Evolutionary conservation across 2,113 vertebrate genomes (phyloP), one percentile per base, ranked within the genome.

Genomic region (Mohoua ochrocephala): DNA sequence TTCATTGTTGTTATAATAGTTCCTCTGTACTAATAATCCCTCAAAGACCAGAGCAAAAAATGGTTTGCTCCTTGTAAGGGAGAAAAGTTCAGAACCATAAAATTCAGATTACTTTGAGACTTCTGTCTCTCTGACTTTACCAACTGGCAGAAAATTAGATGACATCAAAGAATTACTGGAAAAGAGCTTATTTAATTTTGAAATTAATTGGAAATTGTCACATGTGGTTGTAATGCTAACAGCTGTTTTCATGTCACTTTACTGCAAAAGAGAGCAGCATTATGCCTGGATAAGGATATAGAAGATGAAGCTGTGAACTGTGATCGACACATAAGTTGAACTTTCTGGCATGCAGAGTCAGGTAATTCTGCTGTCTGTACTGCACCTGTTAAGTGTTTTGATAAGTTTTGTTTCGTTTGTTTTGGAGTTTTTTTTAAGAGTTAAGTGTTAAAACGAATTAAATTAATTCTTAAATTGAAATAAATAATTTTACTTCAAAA

Each of bases 81-180:
- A 83, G 49, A 65, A 79, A 91, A 76, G 13, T 83, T 96, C 45
- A 57, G 45, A 89, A 87, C 74, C 74, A 69, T 93, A 94, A 95
- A 71, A 87, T 89, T 73, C 19, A 42, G 57, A 95, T 93, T 91
- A 65, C 77, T 93, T 87, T 93, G 84, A 85, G 81, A 73, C n/a
- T 84, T 93, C 60, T 64, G 47, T 71, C 33, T 73, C 57, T 63
- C 17, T 18, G 68, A 56, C 47, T 93, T 82, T 30, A 91, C 49
- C 49, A 91, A 87, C 70, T 83, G 81, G 44, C 60, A 67, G 93
- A 91, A 95, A 93, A 91, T 81, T 37, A 70, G 33, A 89, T 82
- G 16, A 44, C 73, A 82, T 79, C 81, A 95, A 89, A 96, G 67
- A 87, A 90, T 50, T 53, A 26, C 39, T 93, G 49, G 56, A 65